Conservation (phyloP, 2,797 vertebrate species). For the Lepidocolaptes lacrymiger region DNA sequence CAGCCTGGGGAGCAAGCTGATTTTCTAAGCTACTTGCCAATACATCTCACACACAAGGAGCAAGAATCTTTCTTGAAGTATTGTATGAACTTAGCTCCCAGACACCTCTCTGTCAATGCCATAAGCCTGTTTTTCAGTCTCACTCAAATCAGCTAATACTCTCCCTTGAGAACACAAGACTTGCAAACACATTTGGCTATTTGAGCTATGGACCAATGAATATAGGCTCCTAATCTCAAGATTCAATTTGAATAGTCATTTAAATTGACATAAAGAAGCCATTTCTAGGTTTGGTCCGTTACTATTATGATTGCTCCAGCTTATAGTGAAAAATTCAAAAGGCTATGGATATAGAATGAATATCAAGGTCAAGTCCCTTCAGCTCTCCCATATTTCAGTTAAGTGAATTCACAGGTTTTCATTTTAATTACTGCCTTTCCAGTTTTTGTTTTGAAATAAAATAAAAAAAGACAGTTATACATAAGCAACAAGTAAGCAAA, state of each 20-base stretch:
- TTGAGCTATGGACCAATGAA: background rate
- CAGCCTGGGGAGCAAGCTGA: background rate
- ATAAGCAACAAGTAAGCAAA: constrained; percentile 9
- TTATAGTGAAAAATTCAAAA: constrained; percentile 50
- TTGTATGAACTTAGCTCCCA: background rate
- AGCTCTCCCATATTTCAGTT: background rate
- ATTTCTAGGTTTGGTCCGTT: constrained; percentile 22
- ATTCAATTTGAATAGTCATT: constrained; percentile 12
- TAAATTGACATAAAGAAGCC: constrained; percentile 32
- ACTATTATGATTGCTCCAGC: background rate
- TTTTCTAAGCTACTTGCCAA: constrained; percentile 11
- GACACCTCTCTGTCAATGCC: background rate
- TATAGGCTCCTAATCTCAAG: background rate
- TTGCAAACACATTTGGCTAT: background rate
- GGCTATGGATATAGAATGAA: background rate
- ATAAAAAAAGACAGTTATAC: background rate
- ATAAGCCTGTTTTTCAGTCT: background rate
- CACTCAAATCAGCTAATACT: background rate
- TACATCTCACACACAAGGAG: background rate
- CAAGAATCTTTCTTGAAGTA: background rate
- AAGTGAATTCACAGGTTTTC: background rate
- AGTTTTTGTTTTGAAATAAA: background rate
- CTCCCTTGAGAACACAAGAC: background rate
- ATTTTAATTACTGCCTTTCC: background rate
- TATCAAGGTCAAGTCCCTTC: background rate